Base-by-base conservation (phyloP, 2,797 vertebrate genomes). In the Strix occidentalis region DNA sequence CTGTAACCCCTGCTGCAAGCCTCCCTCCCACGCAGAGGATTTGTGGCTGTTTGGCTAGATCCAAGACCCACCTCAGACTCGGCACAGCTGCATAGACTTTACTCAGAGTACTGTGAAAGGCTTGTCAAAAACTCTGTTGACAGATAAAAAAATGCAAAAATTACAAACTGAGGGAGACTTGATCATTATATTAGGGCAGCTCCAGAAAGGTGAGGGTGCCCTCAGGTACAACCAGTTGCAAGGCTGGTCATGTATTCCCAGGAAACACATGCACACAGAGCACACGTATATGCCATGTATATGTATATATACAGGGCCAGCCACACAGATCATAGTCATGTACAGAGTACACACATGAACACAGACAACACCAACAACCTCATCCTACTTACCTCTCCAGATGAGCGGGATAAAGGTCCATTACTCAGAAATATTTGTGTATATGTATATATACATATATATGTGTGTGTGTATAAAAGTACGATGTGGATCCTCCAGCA, bases 191-290 rank as follows among this genome's bases (percentile, higher is more conserved):
- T 58, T 46, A 76, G 33, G 13, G 24, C 21, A 61, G 8, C n/a
- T 23, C 16, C 41, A 57, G 11, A 60, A 33, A 61, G 5, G 10
- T 35, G 16, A 77, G 16, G 15, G 15, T 56, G 5, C 24, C 16
- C 3, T 0, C 1, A 31, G 24, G 13, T 69, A 24, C 56, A 78
- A 29, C 2, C 13, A 60, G 17, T 54, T 19, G 5, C 1, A 1
- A 60, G 21, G 35, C 41, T 66, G 35, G 54, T 41, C 8, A 4
- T 28, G 5, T 19, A 11, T 61, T 54, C 25, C 48, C 1, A 2
- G 48, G 54, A 48, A 48, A 63, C 17, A 53, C 14, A 21, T 56
- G 41, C 25, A 76, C 5, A 18, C 6, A 68, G 8, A 23, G 7
- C 25, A 43, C 50, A 63, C 13, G 24, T 37, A 37, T 31, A 50